These are phyloP conservation scores for Tursiops truncatus DNA, from an alignment of 2,113 vertebrate genomes.

Conservation along the genomic window DNA sequence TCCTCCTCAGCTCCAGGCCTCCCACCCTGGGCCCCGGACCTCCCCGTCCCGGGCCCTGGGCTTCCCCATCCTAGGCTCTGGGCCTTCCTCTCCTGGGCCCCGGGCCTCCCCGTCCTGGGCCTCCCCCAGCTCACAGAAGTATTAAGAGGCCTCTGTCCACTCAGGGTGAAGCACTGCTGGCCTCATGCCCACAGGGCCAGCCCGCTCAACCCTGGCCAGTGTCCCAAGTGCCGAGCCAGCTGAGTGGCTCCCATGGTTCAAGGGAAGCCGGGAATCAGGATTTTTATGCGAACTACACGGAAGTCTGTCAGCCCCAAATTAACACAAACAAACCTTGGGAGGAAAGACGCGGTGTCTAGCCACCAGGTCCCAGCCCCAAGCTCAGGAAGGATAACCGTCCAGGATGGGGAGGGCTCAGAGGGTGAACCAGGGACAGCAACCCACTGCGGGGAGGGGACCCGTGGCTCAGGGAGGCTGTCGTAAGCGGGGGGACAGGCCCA, in stretches of 20 bases:
- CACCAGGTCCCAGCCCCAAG: neutral
- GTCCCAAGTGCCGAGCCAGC: neutral
- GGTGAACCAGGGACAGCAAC: neutral
- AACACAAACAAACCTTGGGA: neutral
- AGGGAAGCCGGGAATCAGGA: neutral
- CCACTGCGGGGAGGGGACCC: too few relatives aligned
- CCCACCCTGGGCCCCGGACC: neutral
- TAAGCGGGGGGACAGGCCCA: neutral
- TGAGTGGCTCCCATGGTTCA: fast-evolving
- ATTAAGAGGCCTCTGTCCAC: neutral
- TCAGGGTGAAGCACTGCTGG: neutral
- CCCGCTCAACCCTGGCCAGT: too few relatives aligned
- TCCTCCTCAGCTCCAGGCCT: neutral
- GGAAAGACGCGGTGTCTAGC: neutral
- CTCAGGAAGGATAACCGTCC: too few relatives aligned
- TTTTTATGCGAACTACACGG: neutral
- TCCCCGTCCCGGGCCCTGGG: neutral
- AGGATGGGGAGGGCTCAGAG: neutral
- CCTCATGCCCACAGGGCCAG: fast-evolving
- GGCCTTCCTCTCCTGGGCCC: neutral
- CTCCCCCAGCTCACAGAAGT: neutral
- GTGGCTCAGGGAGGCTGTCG: fast-evolving
- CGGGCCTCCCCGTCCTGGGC: neutral
- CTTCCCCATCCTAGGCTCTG: neutral
- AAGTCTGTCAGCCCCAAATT: neutral